phyloP scores from a whole-genome alignment of 2,888 invertebrate species.

The Isoperla grammatica region DNA sequence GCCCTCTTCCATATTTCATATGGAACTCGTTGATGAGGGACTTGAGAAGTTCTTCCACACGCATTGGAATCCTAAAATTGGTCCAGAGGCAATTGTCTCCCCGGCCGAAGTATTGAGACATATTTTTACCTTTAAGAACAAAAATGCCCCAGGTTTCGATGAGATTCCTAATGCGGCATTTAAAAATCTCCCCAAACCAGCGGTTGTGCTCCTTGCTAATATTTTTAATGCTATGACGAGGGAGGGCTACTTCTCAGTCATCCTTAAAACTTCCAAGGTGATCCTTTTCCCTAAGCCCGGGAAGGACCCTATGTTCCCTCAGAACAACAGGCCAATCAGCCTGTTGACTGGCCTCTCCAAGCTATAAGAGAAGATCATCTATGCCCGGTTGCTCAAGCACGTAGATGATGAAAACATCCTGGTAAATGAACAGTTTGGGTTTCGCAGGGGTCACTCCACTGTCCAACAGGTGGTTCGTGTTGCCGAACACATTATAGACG shows the following conservation, averaged over 20 bases:
- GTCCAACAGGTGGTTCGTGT: not conserved
- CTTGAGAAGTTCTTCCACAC: too few species aligned
- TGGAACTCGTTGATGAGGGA: too few species aligned
- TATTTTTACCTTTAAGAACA: not conserved
- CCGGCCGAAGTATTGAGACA: too few species aligned
- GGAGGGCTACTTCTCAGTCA: not conserved
- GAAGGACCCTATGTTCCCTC: slow-evolving; percentile 29
- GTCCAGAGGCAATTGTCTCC: too few species aligned
- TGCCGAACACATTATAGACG: not conserved
- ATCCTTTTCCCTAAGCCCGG: slow-evolving; percentile 34
- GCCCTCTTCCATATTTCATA: too few species aligned
- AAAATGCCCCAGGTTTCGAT: not conserved
- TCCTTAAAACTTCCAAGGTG: slow-evolving; percentile 34
- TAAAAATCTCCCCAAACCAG: slow-evolving; percentile 29
- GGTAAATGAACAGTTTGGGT: slow-evolving; percentile 19
- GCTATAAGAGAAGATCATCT: slow-evolving; percentile 33
- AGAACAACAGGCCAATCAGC: slow-evolving; percentile 35
- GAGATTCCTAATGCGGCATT: slow-evolving; percentile 22
- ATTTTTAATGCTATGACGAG: slow-evolving; percentile 5
- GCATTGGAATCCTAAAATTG: too few species aligned
- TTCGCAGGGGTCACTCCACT: slow-evolving; percentile 4
- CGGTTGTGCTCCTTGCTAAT: slow-evolving; percentile 15
- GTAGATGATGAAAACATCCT: slow-evolving; percentile 24
- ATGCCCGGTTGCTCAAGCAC: slow-evolving; percentile 26
- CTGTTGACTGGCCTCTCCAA: slow-evolving; percentile 33